Conservation (phyloP, 2,888 invertebrate genomes). For the Trissolcus brochymenae region DNA sequence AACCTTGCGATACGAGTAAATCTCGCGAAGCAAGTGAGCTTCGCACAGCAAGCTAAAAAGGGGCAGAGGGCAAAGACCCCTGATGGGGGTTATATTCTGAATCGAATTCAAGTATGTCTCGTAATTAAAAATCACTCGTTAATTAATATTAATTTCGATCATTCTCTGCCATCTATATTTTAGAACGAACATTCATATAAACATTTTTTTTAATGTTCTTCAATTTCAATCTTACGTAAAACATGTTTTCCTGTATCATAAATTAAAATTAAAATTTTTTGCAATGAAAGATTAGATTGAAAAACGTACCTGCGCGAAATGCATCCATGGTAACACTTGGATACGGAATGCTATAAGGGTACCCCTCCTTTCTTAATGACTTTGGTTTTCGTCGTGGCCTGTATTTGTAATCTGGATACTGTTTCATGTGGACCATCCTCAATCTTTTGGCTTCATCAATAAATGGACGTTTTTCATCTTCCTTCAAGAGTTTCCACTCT, state of each 20-base stretch:
- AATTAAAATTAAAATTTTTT: not conserved
- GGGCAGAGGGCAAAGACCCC: too few species aligned
- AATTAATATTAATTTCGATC: too few species aligned
- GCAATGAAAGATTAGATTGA: not conserved
- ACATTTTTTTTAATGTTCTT: too few species aligned
- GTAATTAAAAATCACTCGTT: too few species aligned
- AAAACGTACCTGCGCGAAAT: conserved; percentile 85
- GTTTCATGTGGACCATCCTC: conserved; percentile 95
- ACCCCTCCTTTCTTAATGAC: conserved; percentile 91
- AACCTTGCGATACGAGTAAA: too few species aligned
- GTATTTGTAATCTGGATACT: conserved; percentile 96
- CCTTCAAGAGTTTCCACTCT: conserved; percentile 96
- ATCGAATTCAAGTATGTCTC: too few species aligned
- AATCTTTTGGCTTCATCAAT: conserved; percentile 98
- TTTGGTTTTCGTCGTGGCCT: conserved; percentile 92
- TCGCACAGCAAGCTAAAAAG: too few species aligned
- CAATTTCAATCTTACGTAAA: too few species aligned
- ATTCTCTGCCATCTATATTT: too few species aligned
- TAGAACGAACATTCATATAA: too few species aligned
- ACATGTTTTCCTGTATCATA: not conserved
- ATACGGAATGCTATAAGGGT: conserved; percentile 94
- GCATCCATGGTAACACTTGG: conserved; percentile 94
- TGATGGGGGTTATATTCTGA: not conserved
- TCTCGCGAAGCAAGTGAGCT: too few species aligned
- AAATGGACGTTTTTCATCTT: conserved; percentile 96